A percentile compares a stretch with the other conserved stretches of the same genome.
Evolutionary conservation across 2,888 invertebrate genomes (phyloP).

Genomic region (Scaptomyza cyrtandrae): DNA sequence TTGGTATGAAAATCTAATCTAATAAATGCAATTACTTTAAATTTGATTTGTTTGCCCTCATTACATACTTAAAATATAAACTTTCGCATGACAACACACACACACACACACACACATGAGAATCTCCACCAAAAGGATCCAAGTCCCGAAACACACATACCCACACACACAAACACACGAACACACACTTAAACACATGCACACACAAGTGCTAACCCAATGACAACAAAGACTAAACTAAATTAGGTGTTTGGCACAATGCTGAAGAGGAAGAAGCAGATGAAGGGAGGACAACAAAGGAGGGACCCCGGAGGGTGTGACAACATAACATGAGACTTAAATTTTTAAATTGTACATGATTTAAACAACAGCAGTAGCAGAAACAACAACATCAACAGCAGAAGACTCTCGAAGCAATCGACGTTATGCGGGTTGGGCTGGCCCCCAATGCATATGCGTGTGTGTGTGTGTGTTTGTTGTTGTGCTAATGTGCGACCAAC

Average conservation of each 20-base stretch:
- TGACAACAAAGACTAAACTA: constrained; percentile 55
- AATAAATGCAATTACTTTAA: constrained; percentile 1
- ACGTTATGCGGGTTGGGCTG: constrained; percentile 12
- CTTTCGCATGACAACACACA: constrained; percentile 25
- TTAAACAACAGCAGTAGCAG: constrained; percentile 40
- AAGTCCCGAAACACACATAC: not conserved
- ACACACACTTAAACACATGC: not conserved
- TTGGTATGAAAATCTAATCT: no score
- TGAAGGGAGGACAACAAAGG: not conserved
- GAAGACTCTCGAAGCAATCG: constrained; percentile 38
- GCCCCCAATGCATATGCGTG: constrained; percentile 1
- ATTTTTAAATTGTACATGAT: constrained; percentile 73
- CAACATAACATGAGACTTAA: constrained; percentile 51
- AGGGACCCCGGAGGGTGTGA: not conserved
- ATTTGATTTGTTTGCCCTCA: constrained; percentile 16
- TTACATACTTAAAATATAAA: constrained; percentile 14
- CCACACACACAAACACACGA: constrained; percentile 2
- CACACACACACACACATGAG: constrained; percentile 2
- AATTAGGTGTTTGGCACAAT: constrained; percentile 52
- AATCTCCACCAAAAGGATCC: not conserved
- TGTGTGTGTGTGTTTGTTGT: constrained; percentile 17
- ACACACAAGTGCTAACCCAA: constrained; percentile 59
- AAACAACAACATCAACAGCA: constrained; percentile 27
- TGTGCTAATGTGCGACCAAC: constrained; percentile 68
- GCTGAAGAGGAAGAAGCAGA: constrained; percentile 2